Percentiles rank a stretch among this genome's conserved stretches.
Conservation (phyloP, 2,888 invertebrate species). For the Petrolisthes cinctipes region DNA sequence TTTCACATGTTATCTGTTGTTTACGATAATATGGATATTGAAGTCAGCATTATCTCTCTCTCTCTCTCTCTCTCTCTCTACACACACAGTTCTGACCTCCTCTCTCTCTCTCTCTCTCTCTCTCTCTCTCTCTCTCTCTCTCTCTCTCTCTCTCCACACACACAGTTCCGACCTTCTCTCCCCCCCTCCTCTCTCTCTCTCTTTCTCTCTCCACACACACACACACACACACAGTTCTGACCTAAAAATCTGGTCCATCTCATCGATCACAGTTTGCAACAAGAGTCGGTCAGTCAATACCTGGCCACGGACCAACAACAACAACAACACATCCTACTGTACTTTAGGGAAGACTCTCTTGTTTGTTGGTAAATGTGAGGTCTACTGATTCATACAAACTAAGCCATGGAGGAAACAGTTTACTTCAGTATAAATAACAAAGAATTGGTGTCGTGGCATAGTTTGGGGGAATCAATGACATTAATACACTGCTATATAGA, state of each 20-base stretch:
- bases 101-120: conserved; percentile 32
- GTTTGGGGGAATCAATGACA: too few relatives aligned
- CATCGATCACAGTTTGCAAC: background rate
- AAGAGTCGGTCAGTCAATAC: background rate
- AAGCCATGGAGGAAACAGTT: too few relatives aligned
- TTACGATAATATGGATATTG: too few relatives aligned
- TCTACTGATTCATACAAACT: too few relatives aligned
- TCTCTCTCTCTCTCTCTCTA: too few relatives aligned
- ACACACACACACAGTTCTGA: conserved; percentile 19
- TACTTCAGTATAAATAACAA: too few relatives aligned
- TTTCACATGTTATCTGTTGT: too few relatives aligned
- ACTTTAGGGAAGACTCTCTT: background rate
- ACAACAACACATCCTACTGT: background rate
- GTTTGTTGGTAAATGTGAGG: background rate
- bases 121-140: conserved; percentile 20
- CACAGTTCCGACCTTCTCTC: background rate
- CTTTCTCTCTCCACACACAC: background rate
- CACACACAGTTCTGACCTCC: background rate
- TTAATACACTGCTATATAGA: too few relatives aligned
- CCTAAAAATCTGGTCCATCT: too few relatives aligned
- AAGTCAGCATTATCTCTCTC: too few relatives aligned
- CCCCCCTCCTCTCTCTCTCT: background rate
- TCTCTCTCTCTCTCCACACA: conserved; percentile 12
- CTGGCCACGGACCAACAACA: background rate
- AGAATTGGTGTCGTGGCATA: too few relatives aligned